phyloP scores from a whole-genome alignment of 2,113 vertebrate species.

The Myxocyprinus asiaticus region DNA sequence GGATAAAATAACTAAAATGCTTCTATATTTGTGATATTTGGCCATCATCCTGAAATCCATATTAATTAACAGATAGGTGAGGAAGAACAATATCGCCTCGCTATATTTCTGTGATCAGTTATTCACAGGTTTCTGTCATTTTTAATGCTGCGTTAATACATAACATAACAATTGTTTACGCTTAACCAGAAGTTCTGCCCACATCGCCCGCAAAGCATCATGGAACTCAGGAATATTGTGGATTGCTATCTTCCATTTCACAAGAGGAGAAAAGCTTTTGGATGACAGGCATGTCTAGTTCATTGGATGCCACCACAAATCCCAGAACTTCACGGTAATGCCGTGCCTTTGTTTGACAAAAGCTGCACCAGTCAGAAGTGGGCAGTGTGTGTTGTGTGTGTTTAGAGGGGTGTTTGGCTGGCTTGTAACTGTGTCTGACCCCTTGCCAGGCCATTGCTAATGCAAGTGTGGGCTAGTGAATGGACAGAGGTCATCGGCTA shows the following conservation, averaged over 20 bases:
- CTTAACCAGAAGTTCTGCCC: too few relatives aligned
- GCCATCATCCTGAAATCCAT: too few relatives aligned
- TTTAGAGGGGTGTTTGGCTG: slow-evolving; percentile 41
- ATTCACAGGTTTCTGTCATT: too few relatives aligned
- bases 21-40: too few relatives aligned
- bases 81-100: too few relatives aligned
- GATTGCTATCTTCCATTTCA: background rate
- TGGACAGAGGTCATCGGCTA: slow-evolving; percentile 74
- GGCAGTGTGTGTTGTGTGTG: slow-evolving; percentile 32
- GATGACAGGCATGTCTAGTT: too few relatives aligned
- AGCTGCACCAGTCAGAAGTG: slow-evolving; percentile 35
- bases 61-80: too few relatives aligned
- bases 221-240: background rate
- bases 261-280: background rate
- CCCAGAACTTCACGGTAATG: background rate
- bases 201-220: too few relatives aligned
- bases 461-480: slow-evolving; percentile 62
- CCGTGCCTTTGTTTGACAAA: slow-evolving; percentile 41
- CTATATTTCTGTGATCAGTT: too few relatives aligned
- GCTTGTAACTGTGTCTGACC: slow-evolving; percentile 60
- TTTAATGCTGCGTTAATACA: too few relatives aligned
- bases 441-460: slow-evolving; percentile 47
- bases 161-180: too few relatives aligned
- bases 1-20: too few relatives aligned
- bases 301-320: background rate